Conservation (phyloP, 2,113 vertebrate species). For the Psettodes erumei region DNA sequence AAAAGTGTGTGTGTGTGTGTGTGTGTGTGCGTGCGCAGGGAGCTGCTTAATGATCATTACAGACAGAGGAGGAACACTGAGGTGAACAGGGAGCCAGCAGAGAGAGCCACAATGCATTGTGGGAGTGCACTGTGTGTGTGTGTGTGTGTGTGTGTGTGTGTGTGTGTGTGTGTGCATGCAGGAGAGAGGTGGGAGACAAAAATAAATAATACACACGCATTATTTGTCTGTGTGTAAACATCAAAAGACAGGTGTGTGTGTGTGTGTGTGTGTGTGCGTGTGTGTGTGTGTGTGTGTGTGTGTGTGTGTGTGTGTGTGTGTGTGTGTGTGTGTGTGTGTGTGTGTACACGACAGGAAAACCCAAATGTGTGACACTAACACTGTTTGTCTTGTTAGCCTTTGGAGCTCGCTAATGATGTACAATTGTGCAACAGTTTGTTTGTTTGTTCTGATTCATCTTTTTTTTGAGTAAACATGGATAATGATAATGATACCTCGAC, state of each 20-base stretch:
- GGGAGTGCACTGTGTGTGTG: not conserved
- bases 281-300: not conserved
- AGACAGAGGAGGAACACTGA: slow-evolving; percentile 43
- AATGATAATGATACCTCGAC: slow-evolving; percentile 13
- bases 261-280: not conserved
- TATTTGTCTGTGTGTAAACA: slow-evolving; percentile 5
- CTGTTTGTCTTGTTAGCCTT: not conserved
- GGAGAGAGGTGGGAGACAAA: not conserved
- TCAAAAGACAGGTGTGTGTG: not conserved
- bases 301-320: too few relatives aligned
- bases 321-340: not conserved
- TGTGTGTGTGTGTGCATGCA: not conserved
- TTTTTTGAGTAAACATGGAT: slow-evolving; percentile 14
- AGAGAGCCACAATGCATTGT: slow-evolving; percentile 15
- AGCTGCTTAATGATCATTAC: slow-evolving; percentile 54
- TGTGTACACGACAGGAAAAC: not conserved
- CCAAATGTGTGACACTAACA: not conserved
- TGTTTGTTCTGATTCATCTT: slow-evolving; percentile 15
- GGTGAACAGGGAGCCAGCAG: slow-evolving; percentile 26
- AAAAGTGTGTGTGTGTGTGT: too few relatives aligned
- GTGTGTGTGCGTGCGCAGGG: too few relatives aligned
- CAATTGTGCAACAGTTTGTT: slow-evolving; percentile 2
- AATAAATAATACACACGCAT: slow-evolving; percentile 23
- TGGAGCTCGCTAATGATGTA: slow-evolving; percentile 2
- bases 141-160: slow-evolving; percentile 1